Percentiles rank a stretch among this genome's conserved stretches.
Conservation (phyloP, 2,797 vertebrate genomes). For the Xyrichtys novacula region DNA sequence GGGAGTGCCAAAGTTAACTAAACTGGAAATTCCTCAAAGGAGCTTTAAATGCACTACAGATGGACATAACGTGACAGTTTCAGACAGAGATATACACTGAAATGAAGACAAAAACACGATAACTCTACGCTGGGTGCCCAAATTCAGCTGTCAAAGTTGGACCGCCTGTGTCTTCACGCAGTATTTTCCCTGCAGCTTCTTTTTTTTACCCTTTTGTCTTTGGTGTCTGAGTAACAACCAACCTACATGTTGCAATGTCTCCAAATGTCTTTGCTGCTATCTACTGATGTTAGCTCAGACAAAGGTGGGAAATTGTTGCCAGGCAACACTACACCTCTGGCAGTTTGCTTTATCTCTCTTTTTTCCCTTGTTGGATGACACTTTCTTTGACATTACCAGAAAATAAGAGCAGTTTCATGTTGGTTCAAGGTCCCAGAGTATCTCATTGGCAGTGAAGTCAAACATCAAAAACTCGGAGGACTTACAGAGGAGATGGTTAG, state of each 20-base stretch:
- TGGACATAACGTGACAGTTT: too few relatives aligned
- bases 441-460: conserved; percentile 34
- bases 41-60: too few relatives aligned
- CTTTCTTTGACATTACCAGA: conserved; percentile 52
- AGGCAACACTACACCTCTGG: conserved; percentile 72
- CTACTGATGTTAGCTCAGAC: conserved; percentile 60
- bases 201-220: not conserved
- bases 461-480: conserved; percentile 29
- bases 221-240: conserved; percentile 18
- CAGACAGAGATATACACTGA: not conserved
- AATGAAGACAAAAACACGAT: not conserved
- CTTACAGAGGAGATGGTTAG: conserved; percentile 17
- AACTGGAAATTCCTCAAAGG: too few relatives aligned
- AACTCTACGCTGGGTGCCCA: not conserved
- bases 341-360: conserved; percentile 54
- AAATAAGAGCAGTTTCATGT: conserved; percentile 50
- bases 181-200: not conserved
- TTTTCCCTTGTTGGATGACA: conserved; percentile 37
- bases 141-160: not conserved
- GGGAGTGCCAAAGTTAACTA: too few relatives aligned
- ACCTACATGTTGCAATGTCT: conserved; percentile 48
- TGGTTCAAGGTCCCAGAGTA: conserved; percentile 27
- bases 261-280: conserved; percentile 47
- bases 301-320: conserved; percentile 72
- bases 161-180: not conserved